Evolutionary conservation across 2,797 vertebrate species (phyloP).

Genomic region (Momotus momota): DNA sequence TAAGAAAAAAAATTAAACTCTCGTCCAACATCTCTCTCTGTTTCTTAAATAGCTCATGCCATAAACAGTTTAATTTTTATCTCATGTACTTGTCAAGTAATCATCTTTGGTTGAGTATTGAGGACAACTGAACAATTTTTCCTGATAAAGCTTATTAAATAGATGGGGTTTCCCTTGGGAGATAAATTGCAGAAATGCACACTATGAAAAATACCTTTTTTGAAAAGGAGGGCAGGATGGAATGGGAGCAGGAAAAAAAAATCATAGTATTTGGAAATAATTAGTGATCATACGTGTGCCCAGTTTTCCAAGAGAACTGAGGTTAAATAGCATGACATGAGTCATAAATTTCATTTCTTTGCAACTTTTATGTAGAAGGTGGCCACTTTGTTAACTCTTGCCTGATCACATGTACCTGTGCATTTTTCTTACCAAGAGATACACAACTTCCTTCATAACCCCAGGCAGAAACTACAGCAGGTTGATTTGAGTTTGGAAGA

Average conservation of each 20-base stretch:
- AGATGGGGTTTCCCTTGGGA: not conserved
- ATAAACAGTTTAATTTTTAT: constrained; percentile 20
- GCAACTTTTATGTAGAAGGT: not conserved
- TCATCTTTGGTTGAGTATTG: not conserved
- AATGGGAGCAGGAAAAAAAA: not conserved
- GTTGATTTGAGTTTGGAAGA: not conserved
- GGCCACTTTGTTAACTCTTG: not conserved
- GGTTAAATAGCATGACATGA: not conserved
- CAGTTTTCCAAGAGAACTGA: not conserved
- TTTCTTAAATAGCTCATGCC: constrained; percentile 48
- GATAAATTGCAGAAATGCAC: not conserved
- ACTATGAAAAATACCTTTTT: not conserved
- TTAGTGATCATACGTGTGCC: not conserved
- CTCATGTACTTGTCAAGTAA: constrained; percentile 14
- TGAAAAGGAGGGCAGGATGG: not conserved
- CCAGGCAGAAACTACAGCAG: not conserved
- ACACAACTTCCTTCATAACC: not conserved
- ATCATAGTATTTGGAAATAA: not conserved
- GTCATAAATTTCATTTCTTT: not conserved
- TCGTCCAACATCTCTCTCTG: not conserved
- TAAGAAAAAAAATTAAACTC: not conserved
- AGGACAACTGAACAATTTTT: not conserved
- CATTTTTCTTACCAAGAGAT: not conserved
- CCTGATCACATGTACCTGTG: rapidly evolving
- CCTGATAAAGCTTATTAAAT: constrained; percentile 35